Evolutionary conservation across 2,113 vertebrate species (phyloP), one percentile per base, ranked within the genome.

Genomic region (Calonectris borealis): DNA sequence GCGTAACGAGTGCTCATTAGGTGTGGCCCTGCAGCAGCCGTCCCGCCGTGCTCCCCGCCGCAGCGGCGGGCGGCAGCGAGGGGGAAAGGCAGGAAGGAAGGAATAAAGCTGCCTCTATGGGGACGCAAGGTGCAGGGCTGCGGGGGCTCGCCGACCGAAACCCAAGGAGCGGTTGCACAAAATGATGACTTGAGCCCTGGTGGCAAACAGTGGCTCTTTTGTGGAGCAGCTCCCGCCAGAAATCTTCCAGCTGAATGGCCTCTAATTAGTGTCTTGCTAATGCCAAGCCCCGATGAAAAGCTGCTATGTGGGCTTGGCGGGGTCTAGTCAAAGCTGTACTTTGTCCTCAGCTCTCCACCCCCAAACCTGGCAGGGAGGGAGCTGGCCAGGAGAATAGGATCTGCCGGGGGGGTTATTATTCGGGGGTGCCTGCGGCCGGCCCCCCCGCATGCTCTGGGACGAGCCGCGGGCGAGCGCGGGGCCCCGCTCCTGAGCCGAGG

Each of bases 161-260:
- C 93, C 93, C 76, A 92, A 98, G 97, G 94, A 96, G 94, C 83
- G 52, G 61, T 93, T 85, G 93, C 89, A 94, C 95, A 95, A 88
- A 89, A 94, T 90, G 91, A 94, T 96, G 97, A 95, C 97, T 95
- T 88, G 95, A 96, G 95, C 94, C 96, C 79, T 72, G 82, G 91
- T 88, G 86, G 94, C 96, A 90, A 96, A 98, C 97, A 98, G 97
- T 97, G 97, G 84, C 88, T 82, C 97, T 97, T 97, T 98, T 98
- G 97, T 98, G 97, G 94, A 90, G 95, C 83, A 86, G 91, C 92
- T 97, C 96, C 97, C 91, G 94, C 97, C 96, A 96, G 96, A 96
- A 96, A 96, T 94, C 93, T 97, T 97, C 95, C 96, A 95, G 97
- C 93, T 97, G 96, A 97, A 96, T 97, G 95, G 97, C 94, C 97